A percentile compares a stretch with the other conserved stretches of the same genome.
Conservation (phyloP, 2,888 invertebrate genomes). For the Sinotaia quadrata region DNA sequence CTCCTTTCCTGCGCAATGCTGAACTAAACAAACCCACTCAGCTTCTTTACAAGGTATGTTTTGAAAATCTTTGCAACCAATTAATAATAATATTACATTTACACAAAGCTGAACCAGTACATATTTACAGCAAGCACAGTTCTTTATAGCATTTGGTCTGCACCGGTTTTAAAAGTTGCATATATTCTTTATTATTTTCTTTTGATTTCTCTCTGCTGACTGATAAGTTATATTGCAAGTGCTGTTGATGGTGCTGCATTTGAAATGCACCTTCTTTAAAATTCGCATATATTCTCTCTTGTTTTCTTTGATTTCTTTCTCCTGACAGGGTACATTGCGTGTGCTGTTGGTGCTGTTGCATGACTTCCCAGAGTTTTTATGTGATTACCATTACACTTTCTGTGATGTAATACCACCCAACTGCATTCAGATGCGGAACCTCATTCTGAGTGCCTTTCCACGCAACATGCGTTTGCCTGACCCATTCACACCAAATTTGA, state of each 20-base stretch:
- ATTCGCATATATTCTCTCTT: no score
- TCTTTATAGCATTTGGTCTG: no score
- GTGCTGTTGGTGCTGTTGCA: slow-evolving; percentile 95
- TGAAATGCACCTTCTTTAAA: no score
- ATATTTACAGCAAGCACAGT: no score
- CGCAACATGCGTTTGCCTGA: slow-evolving; percentile 98
- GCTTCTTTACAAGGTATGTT: slow-evolving; percentile 95
- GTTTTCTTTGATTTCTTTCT: neutral
- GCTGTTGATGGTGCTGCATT: no score
- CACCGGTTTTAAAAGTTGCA: no score
- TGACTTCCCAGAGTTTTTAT: slow-evolving; percentile 99
- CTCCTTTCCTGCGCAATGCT: slow-evolving; percentile 97
- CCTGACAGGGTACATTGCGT: slow-evolving; percentile 81
- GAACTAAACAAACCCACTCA: slow-evolving; percentile 95
- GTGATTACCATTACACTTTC: slow-evolving; percentile 99
- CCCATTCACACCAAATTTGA: slow-evolving; percentile 97
- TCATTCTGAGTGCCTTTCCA: slow-evolving; percentile 97
- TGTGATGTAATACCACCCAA: slow-evolving; percentile 99
- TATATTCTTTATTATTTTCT: no score
- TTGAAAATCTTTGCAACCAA: no score
- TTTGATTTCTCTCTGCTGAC: no score
- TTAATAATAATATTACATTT: no score
- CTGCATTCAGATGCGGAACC: slow-evolving; percentile 97
- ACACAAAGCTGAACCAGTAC: no score
- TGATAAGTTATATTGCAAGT: no score